Base-by-base conservation (phyloP, 2,113 vertebrate genomes). In the Oceanodroma tethys region DNA sequence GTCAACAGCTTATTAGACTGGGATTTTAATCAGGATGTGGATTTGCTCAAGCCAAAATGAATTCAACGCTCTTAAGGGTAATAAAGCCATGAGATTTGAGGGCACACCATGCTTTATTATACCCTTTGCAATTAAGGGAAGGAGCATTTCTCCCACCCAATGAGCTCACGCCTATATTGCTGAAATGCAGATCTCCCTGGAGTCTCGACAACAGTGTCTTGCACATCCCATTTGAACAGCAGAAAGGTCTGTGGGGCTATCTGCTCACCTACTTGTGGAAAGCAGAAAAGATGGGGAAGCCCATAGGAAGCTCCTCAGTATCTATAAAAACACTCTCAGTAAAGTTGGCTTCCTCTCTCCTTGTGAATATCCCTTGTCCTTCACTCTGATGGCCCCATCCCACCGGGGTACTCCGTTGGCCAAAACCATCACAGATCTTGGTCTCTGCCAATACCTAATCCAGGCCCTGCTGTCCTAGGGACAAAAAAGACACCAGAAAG, bases 11-110 rank as follows among this genome's bases (percentile, higher is more conserved):
- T 63, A 88, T 96, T 94, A 94, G 70, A 15, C 45, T 90, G 89
- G 84, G 93, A 83, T 93, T 96, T 93, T 83, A 93, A 96, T 95
- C 91, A 93, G 93, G 93, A 97, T 94, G 74, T 74, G 86, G 74
- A 63, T 52, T 63, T 5, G 19, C 38, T 43, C 53, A 50, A 83
- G 93, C 78, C 84, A 79, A 59, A 93, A 53, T 55, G 68, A 70
- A 95, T 78, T 67, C 55, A 7, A 52, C 78, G 74, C 67, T 90
- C 81, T 43, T 53, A 59, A 82, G 89, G 74, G 84, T 43, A 82
- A 95, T n/a, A 48, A 50, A 90, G 86, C 22, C 81, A 38, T 43
- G 84, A 80, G 91, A 73, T 73, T 1, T 82, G 91, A 84, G 89
- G 93, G 89, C 81, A 82, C 50, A 27, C 29, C 78, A 65, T 0